Evolutionary conservation across 2,888 invertebrate species (phyloP).

Genomic region (Asteroscopus sphinx): DNA sequence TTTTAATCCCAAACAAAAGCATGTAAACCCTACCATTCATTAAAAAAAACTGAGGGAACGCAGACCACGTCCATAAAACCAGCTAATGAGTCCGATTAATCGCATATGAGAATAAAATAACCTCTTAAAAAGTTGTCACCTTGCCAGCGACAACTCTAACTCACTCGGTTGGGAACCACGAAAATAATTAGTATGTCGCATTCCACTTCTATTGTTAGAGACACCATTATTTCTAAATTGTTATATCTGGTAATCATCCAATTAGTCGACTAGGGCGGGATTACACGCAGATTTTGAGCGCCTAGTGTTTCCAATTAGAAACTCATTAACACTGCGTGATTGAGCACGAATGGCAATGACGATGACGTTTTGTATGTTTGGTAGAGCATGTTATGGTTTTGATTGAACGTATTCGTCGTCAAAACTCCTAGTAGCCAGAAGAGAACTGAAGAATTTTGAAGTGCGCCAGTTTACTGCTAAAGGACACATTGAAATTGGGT

Average conservation of each 20-base stretch:
- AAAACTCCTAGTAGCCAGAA: no score
- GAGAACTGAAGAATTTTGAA: no score
- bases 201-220: conserved; percentile 62
- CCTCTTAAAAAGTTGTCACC: conserved; percentile 59
- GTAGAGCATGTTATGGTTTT: background rate
- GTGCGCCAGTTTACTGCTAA: no score
- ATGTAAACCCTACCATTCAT: conserved; percentile 3
- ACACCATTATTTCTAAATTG: conserved; percentile 43
- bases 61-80: conserved; percentile 29
- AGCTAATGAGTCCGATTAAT: conserved; percentile 55
- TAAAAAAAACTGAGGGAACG: conserved; percentile 8
- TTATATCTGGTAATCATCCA: conserved; percentile 36
- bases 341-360: conserved; percentile 5
- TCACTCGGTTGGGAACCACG: conserved; percentile 44
- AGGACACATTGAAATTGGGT: no score
- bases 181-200: conserved; percentile 63
- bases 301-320: conserved; percentile 26
- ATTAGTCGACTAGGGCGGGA: conserved; percentile 28
- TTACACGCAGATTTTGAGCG: conserved; percentile 34
- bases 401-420: no score
- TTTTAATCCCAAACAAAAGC: background rate
- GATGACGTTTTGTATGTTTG: conserved; percentile 6
- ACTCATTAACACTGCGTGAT: conserved; percentile 29
- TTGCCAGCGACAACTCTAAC: conserved; percentile 49
- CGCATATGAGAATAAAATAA: conserved; percentile 53